These are phyloP conservation scores for Mimachlamys varia DNA, from an alignment of 2,888 invertebrate species.

Conservation along the genomic window DNA sequence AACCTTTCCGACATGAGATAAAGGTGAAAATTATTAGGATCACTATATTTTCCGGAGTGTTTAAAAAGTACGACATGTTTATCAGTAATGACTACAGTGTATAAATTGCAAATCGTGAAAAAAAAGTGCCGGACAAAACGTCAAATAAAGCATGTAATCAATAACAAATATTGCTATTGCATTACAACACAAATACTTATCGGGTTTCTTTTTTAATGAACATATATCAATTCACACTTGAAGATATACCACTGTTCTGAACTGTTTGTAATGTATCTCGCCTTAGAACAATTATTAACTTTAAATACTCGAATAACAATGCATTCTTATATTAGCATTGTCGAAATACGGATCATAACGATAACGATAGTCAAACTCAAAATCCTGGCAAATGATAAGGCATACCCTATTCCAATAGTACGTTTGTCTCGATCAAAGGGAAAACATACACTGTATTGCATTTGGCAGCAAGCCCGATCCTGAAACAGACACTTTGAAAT, in stretches of 20 bases:
- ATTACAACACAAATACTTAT: not conserved
- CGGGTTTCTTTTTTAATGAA: no score
- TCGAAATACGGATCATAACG: not conserved
- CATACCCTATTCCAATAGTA: not conserved
- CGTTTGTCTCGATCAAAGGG: not conserved
- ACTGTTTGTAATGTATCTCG: not conserved
- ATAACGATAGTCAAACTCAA: not conserved
- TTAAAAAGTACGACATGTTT: no score
- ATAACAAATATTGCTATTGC: not conserved
- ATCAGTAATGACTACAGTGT: no score
- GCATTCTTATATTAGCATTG: not conserved
- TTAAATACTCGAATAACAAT: not conserved
- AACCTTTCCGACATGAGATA: not conserved
- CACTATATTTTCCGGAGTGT: no score
- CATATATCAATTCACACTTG: no score
- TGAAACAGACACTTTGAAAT: slow-evolving; percentile 28
- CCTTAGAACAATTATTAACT: not conserved
- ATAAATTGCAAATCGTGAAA: no score
- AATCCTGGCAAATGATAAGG: not conserved
- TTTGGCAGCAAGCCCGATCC: not conserved
- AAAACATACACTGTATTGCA: not conserved
- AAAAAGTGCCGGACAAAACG: no score
- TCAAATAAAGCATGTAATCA: not conserved
- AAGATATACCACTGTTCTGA: not conserved
- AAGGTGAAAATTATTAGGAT: no score